Percentiles rank a stretch among this genome's conserved stretches.
phyloP scores from a whole-genome alignment of 2,888 invertebrate genomes.

The Halocaridina rubra region DNA sequence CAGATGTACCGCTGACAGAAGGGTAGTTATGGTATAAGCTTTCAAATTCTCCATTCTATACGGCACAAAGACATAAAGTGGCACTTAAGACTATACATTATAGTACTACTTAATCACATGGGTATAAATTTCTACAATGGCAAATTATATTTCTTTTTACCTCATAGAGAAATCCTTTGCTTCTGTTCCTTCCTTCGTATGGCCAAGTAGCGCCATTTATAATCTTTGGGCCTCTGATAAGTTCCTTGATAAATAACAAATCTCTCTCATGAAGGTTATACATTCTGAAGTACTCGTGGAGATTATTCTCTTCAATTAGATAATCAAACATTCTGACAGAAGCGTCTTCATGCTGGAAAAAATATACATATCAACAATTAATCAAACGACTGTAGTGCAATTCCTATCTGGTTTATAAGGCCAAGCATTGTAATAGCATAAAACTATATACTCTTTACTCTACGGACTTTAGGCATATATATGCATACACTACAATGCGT shows the following conservation, averaged over 20 bases:
- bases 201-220: slow-evolving; percentile 16
- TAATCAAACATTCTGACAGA: slow-evolving; percentile 71
- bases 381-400: too few species aligned
- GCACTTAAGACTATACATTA: too few species aligned
- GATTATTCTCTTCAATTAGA: slow-evolving; percentile 65
- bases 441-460: not conserved
- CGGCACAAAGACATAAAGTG: too few species aligned
- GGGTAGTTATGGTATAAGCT: too few species aligned
- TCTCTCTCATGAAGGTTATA: slow-evolving; percentile 28
- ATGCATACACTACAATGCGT: not conserved
- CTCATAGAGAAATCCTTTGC: slow-evolving; percentile 54
- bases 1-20: too few species aligned
- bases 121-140: too few species aligned
- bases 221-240: not conserved
- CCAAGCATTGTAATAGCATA: not conserved
- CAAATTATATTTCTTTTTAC: too few species aligned
- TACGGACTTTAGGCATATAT: not conserved
- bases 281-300: slow-evolving; percentile 7
- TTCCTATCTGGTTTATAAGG: too few species aligned
- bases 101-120: too few species aligned
- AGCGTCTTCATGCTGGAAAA: slow-evolving; percentile 71
- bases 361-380: not conserved
- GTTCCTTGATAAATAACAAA: slow-evolving; percentile 33
- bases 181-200: not conserved
- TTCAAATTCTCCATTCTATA: too few species aligned